Conservation (phyloP, 2,113 vertebrate species). For the Rhinolophus sinicus region DNA sequence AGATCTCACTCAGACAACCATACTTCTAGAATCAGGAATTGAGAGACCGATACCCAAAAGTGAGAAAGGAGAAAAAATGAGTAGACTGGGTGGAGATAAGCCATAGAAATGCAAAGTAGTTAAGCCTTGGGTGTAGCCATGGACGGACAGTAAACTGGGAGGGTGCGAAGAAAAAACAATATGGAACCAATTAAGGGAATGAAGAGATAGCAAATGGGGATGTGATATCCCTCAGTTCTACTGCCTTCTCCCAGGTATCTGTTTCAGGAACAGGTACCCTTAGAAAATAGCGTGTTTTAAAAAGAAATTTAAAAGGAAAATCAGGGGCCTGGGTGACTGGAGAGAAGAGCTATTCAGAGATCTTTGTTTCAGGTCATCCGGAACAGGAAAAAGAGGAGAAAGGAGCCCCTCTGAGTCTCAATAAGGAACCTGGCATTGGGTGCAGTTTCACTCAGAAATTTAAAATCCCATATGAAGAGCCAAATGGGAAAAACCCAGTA, state of each 20-base stretch:
- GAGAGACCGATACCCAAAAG: conserved; percentile 17
- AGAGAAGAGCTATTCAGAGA: conserved; percentile 27
- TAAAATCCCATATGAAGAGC: background rate
- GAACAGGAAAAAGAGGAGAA: background rate
- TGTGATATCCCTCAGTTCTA: background rate
- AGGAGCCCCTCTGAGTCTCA: background rate
- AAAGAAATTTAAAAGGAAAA: conserved; percentile 46
- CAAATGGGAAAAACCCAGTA: background rate
- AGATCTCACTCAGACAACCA: background rate
- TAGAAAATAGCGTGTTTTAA: conserved; percentile 46
- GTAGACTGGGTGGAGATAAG: conserved; percentile 3
- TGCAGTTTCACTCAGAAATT: background rate
- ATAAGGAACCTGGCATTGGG: background rate
- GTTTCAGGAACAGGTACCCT: conserved; percentile 53
- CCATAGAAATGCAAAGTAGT: conserved; percentile 65
- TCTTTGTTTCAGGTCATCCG: conserved; percentile 13
- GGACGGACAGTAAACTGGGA: conserved; percentile 16
- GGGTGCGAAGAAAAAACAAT: background rate
- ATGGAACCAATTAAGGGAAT: background rate
- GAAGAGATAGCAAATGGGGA: background rate
- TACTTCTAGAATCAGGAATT: background rate
- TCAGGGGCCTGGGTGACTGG: background rate
- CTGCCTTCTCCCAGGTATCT: background rate
- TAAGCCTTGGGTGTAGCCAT: background rate
- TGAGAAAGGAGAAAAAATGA: conserved; percentile 3